Conservation (phyloP, 1,140 invertebrate genomes). For the Rhynchophorus ferrugineus region DNA sequence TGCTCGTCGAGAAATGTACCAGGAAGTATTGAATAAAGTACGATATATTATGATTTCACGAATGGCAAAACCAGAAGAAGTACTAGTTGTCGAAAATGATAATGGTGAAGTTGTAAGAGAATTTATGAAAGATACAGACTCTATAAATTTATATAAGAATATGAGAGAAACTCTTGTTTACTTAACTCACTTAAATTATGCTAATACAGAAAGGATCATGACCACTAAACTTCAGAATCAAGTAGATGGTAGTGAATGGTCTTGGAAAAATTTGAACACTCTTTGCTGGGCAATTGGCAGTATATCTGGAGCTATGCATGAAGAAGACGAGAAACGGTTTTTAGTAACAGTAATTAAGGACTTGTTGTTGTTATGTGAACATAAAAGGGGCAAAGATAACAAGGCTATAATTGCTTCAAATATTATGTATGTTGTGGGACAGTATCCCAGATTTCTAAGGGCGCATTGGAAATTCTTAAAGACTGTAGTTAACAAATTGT, state of each 20-base stretch:
- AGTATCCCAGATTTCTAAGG: constrained; percentile 96
- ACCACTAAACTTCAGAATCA: constrained; percentile 98
- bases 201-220: constrained; percentile 98
- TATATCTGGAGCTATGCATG: constrained; percentile 97
- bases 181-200: constrained; percentile 96
- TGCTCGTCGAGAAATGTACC: constrained; percentile 36
- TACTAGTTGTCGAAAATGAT: constrained; percentile 99
- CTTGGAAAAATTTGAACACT: constrained; percentile 99
- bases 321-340: constrained; percentile 99
- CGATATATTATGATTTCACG: constrained; percentile 98
- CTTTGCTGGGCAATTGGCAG: constrained; percentile 99
- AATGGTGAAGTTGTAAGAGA: constrained; percentile 99
- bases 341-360: constrained; percentile 99
- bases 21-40: constrained; percentile 75
- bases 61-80: constrained; percentile 99
- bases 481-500: constrained; percentile 99
- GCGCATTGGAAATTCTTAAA: constrained; percentile 99
- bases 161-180: constrained; percentile 99
- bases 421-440: constrained; percentile 99
- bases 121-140: constrained; percentile 99
- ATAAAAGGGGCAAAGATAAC: constrained; percentile 99
- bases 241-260: constrained; percentile 98
- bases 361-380: constrained; percentile 94
- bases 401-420: constrained; percentile 99
- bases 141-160: constrained; percentile 99